A percentile compares a stretch with the other conserved stretches of the same genome.
Conservation (phyloP, 2,888 invertebrate species). For the Anorthoa munda region DNA sequence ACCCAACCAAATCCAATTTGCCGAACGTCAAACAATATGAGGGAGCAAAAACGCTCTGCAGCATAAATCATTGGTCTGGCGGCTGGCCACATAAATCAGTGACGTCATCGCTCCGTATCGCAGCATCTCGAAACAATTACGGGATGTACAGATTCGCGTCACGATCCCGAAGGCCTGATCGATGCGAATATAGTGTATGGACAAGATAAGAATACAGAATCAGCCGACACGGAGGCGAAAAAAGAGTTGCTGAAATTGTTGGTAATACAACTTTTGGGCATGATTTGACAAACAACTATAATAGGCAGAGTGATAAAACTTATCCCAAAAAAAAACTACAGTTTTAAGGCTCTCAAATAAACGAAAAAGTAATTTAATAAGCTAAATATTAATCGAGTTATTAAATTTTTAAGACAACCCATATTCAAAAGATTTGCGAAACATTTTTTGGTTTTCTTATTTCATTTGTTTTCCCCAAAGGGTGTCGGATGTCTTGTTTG, state of each 20-base stretch:
- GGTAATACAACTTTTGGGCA: not conserved
- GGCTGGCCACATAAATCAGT: slow-evolving; percentile 62
- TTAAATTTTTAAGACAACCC: not conserved
- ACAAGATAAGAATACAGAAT: slow-evolving; percentile 49
- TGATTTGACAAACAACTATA: not conserved
- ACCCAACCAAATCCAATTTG: slow-evolving; percentile 55
- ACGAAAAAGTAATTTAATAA: rapidly evolving
- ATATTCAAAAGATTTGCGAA: not conserved
- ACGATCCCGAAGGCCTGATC: slow-evolving; percentile 57
- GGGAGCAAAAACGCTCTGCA: slow-evolving; percentile 51
- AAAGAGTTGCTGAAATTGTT: not conserved
- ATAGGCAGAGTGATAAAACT: rapidly evolving
- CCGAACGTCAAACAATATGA: slow-evolving; percentile 59
- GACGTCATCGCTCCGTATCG: slow-evolving; percentile 63
- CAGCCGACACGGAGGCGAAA: too few species aligned
- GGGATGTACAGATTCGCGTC: slow-evolving; percentile 59
- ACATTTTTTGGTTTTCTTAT: slow-evolving; percentile 16
- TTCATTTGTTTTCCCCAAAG: slow-evolving; percentile 26
- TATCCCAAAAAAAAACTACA: not conserved
- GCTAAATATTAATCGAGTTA: not conserved
- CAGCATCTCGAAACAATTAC: slow-evolving; percentile 66
- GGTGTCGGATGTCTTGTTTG: slow-evolving; percentile 15
- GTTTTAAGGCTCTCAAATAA: too few species aligned
- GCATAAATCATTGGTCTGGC: slow-evolving; percentile 60
- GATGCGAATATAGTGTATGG: slow-evolving; percentile 61